phyloP scores from a whole-genome alignment of 2,797 vertebrate species.

The Hydrocynus forskahlii region DNA sequence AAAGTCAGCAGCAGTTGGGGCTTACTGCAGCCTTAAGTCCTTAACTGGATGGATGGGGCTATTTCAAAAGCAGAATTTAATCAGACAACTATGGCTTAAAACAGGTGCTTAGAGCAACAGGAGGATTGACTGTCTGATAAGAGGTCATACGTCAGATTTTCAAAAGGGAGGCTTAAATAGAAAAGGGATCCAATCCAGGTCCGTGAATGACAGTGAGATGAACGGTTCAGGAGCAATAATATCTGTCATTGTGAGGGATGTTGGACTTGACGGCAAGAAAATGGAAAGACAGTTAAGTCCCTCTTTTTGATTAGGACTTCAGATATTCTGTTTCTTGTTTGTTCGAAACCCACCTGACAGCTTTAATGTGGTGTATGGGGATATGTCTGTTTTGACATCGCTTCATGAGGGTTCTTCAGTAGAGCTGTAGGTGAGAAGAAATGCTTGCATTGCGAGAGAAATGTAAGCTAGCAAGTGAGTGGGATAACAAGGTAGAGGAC shows the following conservation, averaged over 20 bases:
- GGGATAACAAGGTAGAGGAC: background rate
- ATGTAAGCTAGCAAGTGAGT: background rate
- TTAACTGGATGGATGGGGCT: conserved; percentile 14
- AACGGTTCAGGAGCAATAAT: conserved; percentile 5
- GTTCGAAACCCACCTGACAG: background rate
- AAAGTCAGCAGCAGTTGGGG: conserved; percentile 8
- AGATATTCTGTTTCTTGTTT: background rate
- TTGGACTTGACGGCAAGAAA: background rate
- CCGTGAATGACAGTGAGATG: conserved; percentile 19
- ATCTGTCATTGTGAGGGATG: conserved; percentile 6
- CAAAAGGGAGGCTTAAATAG: conserved; percentile 32
- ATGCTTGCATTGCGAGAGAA: conserved; percentile 8
- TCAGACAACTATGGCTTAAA: conserved; percentile 36
- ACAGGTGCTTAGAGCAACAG: conserved; percentile 8
- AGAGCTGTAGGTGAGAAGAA: background rate
- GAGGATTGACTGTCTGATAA: conserved; percentile 11
- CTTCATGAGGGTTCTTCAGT: background rate
- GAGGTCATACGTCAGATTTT: conserved; percentile 21
- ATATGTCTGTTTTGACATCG: background rate
- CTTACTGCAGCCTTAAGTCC: background rate
- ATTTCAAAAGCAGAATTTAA: conserved; percentile 35
- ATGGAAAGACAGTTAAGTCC: conserved; percentile 19
- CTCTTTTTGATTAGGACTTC: conserved; percentile 17
- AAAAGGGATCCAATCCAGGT: conserved; percentile 34
- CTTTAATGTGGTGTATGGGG: background rate